Conservation (phyloP, 2,797 vertebrate genomes). For the Malurus splendens region DNA sequence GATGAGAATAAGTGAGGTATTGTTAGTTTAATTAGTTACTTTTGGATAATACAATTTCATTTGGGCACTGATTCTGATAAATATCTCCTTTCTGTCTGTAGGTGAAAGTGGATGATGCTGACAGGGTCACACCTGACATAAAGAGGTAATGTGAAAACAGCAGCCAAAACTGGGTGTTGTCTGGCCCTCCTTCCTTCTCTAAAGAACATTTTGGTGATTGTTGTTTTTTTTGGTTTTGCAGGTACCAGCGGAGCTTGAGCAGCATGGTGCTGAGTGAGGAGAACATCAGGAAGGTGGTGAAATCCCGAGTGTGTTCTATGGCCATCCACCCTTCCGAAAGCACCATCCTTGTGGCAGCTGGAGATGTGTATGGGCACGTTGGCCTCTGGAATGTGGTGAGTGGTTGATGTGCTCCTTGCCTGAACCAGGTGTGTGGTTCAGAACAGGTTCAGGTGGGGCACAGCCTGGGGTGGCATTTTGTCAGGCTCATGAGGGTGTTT, state of each 20-base stretch:
- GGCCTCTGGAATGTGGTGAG: conserved; percentile 88
- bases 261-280: conserved; percentile 72
- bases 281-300: conserved; percentile 79
- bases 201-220: not conserved
- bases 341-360: conserved; percentile 80
- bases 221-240: conserved; percentile 28
- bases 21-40: not conserved
- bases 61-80: not conserved
- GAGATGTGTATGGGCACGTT: conserved; percentile 78
- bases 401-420: not conserved
- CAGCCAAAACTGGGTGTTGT: not conserved
- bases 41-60: not conserved
- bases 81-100: not conserved
- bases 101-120: not conserved
- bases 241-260: conserved; percentile 74
- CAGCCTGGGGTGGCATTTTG: not conserved
- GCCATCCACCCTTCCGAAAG: conserved; percentile 83
- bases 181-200: not conserved
- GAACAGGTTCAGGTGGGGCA: not conserved
- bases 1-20: conserved; percentile 75
- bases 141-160: conserved; percentile 49
- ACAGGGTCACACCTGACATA: not conserved
- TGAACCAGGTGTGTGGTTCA: not conserved
- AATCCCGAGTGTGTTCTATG: conserved; percentile 70
- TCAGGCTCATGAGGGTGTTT: fast-evolving